Evolutionary conservation across 2,888 invertebrate species (phyloP).

Genomic region (Limnephilus marmoratus): DNA sequence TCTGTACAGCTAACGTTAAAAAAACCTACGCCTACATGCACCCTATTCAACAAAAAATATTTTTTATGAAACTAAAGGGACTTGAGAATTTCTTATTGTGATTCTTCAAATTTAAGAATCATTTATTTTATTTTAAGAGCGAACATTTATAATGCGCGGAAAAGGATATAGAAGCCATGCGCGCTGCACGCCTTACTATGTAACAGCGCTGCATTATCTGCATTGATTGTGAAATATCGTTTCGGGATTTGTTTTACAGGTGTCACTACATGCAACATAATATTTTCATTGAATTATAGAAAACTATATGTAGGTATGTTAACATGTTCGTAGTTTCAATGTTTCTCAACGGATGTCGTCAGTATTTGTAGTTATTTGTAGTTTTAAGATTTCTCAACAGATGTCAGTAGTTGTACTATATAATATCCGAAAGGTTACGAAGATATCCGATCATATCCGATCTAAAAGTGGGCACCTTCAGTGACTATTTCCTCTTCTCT

Average conservation of each 20-base stretch:
- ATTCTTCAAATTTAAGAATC: not conserved
- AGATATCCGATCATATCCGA: too few relatives aligned
- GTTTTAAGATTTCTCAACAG: too few relatives aligned
- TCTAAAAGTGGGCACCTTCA: too few relatives aligned
- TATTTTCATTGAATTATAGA: not conserved
- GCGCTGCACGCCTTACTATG: not conserved
- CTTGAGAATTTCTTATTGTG: not conserved
- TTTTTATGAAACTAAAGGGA: not conserved
- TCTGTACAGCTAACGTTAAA: too few relatives aligned
- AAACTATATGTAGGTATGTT: not conserved
- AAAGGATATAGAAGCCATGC: not conserved
- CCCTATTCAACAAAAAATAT: too few relatives aligned
- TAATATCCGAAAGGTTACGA: too few relatives aligned
- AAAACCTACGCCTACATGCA: too few relatives aligned
- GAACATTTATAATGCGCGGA: conserved; percentile 24
- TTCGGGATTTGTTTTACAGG: not conserved
- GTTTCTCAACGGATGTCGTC: too few relatives aligned
- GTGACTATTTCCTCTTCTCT: too few relatives aligned
- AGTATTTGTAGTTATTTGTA: too few relatives aligned
- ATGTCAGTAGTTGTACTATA: too few relatives aligned
- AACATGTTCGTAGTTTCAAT: too few relatives aligned
- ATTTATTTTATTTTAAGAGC: not conserved
- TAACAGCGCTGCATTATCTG: not conserved
- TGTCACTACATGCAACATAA: not conserved
- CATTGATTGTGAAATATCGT: conserved; percentile 15